Evolutionary conservation across 2,888 invertebrate species (phyloP).

Genomic region (Drosophila buzzatii): DNA sequence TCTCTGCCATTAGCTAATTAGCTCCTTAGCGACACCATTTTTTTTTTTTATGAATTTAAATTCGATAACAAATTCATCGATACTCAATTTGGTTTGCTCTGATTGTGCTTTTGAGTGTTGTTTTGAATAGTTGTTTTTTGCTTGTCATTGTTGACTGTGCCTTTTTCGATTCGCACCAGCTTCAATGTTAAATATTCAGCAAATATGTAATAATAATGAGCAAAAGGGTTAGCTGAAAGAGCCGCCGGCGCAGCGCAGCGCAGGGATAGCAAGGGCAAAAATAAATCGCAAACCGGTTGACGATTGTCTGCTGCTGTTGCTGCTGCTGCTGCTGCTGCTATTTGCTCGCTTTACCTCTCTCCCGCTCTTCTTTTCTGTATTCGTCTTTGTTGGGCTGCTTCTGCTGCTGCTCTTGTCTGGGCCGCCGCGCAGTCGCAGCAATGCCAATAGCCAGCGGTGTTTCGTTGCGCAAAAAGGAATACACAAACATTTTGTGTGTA

Average conservation of each 20-base stretch:
- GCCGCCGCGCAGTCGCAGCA: slow-evolving; percentile 65
- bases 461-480: slow-evolving; percentile 67
- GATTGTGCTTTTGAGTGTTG: slow-evolving; percentile 26
- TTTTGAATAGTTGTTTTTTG: slow-evolving; percentile 4
- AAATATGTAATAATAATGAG: slow-evolving; percentile 69
- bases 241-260: not conserved
- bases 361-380: slow-evolving; percentile 12
- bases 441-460: slow-evolving; percentile 61
- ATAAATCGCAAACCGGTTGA: slow-evolving; percentile 76
- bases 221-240: slow-evolving; percentile 32
- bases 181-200: slow-evolving; percentile 67
- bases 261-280: slow-evolving; percentile 60
- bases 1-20: not conserved
- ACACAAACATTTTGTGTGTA: slow-evolving; percentile 37
- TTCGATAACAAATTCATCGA: slow-evolving; percentile 9
- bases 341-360: slow-evolving; percentile 21
- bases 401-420: slow-evolving; percentile 11
- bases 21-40: slow-evolving; percentile 1
- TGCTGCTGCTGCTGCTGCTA: slow-evolving; percentile 25
- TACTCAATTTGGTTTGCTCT: slow-evolving; percentile 20
- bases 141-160: slow-evolving; percentile 41
- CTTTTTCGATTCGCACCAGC: slow-evolving; percentile 47
- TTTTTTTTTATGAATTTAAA: not conserved
- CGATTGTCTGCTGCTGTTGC: slow-evolving; percentile 35
- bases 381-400: slow-evolving; percentile 29